Evolutionary conservation across 2,113 vertebrate species (phyloP).

Genomic region (Alaudala cheleensis): DNA sequence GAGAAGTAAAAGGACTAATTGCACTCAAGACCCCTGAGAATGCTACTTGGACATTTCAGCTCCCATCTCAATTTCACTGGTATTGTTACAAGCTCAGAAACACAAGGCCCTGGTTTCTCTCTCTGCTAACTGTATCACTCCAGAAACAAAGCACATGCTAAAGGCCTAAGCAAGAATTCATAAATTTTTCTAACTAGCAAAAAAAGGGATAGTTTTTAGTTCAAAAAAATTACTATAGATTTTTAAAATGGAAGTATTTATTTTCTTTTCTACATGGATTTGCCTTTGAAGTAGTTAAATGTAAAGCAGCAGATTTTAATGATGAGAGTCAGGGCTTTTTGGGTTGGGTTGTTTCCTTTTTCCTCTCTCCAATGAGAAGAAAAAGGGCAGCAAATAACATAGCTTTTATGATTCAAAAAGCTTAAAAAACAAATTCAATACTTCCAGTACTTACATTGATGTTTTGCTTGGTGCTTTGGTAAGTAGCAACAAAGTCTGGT

Average conservation of each 20-base stretch:
- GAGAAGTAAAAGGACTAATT: not conserved
- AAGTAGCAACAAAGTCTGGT: slow-evolving; percentile 82
- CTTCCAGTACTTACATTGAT: slow-evolving; percentile 78
- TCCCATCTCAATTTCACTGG: not conserved
- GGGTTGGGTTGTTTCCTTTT: not conserved
- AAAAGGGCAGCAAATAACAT: not conserved
- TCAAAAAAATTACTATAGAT: too few species aligned
- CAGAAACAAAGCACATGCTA: not conserved
- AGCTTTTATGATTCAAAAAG: not conserved
- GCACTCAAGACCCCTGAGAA: not conserved
- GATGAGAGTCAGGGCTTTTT: not conserved
- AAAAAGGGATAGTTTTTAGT: not conserved
- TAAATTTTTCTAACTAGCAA: too few species aligned
- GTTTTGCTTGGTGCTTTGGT: slow-evolving; percentile 84
- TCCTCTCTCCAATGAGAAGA: not conserved
- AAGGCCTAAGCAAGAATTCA: not conserved
- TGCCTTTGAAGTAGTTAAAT: not conserved
- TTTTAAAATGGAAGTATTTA: fast-evolving
- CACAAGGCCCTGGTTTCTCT: not conserved
- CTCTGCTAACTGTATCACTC: not conserved
- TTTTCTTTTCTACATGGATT: not conserved
- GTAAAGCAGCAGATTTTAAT: not conserved
- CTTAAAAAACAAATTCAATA: not conserved
- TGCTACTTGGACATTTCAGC: not conserved
- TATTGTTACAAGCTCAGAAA: not conserved